These are phyloP conservation scores for Halcyon badia DNA, from an alignment of 2,797 vertebrate species.

Conservation along the genomic window DNA sequence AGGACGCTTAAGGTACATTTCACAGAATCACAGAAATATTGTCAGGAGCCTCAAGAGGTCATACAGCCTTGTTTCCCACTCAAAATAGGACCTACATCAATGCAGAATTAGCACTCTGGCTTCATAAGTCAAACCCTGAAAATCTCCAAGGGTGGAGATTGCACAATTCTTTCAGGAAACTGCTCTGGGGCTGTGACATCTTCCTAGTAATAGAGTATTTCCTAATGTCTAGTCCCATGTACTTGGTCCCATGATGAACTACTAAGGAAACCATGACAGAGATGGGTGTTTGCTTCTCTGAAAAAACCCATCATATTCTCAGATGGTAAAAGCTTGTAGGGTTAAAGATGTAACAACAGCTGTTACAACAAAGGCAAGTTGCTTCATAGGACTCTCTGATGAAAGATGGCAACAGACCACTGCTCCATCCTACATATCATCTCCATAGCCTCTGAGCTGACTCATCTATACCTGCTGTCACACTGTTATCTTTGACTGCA, in stretches of 20 bases:
- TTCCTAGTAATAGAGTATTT: neutral
- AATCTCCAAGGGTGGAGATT: neutral
- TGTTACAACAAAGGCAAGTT: neutral
- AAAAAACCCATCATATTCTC: neutral
- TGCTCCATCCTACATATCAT: neutral
- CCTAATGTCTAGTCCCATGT: neutral
- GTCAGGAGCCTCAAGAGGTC: neutral
- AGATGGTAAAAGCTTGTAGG: neutral
- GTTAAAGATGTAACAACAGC: neutral
- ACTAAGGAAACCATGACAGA: neutral
- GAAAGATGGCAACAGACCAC: neutral
- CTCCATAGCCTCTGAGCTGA: neutral
- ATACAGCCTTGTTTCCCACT: neutral
- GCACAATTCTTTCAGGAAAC: neutral
- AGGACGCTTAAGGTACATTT: neutral
- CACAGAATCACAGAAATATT: neutral
- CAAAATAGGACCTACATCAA: neutral
- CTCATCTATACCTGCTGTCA: neutral
- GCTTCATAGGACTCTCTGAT: neutral
- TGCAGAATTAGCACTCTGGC: neutral
- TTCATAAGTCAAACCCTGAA: neutral
- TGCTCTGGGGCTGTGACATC: neutral
- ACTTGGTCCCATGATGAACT: neutral
- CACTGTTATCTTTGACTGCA: neutral
- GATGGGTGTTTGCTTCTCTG: neutral